Evolutionary conservation across 2,113 vertebrate species (phyloP), one percentile per base, ranked within the genome.

Genomic region (Alaudala cheleensis): DNA sequence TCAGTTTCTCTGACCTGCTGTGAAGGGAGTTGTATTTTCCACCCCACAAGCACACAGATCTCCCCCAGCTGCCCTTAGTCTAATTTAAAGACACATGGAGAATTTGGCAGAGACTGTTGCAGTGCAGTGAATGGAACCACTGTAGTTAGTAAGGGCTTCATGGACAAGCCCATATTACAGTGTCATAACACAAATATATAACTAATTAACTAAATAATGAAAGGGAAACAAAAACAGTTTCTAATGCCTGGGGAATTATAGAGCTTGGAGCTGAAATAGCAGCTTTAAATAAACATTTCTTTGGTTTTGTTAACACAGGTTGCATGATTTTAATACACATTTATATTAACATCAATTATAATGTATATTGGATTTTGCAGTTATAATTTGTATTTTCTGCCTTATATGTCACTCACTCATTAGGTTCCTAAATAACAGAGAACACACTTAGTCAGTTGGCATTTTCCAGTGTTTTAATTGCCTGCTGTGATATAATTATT

Each of bases 401-500:
- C 97, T 97, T 98, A 96, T 97, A 94, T 98, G 98, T 98, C 98
- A 98, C 96, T 97, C 98, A 98, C 97, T 98, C 98, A 98, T 98
- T 98, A 98, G 97, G 97, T 98, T 98, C 97, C 97, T 98, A 98
- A 98, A 98, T 98, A 98, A 98, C 97, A 98, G 98, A 97, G 98
- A 98, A 98, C 97, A 97, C 97, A 98, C 97, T 98, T 98, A 98
- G 98, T 98, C 98, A 98, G 98, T 98, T 98, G 98, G 98, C 98
- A 98, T 98, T 98, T 98, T 98, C 98, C 98, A 98, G 96, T 98
- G 97, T 98, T 98, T 98, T 98, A 98, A 98, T 98, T 98, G 98
- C 98, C 98, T 98, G 98, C 98, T 98, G 98, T 98, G 98, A 98
- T 98, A 98, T 98, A 98, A 98, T 98, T 98, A 98, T 98, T 98